Evolutionary conservation across 2,888 invertebrate species (phyloP), one percentile per base, ranked within the genome.

Genomic region (Harpalus rubripes): DNA sequence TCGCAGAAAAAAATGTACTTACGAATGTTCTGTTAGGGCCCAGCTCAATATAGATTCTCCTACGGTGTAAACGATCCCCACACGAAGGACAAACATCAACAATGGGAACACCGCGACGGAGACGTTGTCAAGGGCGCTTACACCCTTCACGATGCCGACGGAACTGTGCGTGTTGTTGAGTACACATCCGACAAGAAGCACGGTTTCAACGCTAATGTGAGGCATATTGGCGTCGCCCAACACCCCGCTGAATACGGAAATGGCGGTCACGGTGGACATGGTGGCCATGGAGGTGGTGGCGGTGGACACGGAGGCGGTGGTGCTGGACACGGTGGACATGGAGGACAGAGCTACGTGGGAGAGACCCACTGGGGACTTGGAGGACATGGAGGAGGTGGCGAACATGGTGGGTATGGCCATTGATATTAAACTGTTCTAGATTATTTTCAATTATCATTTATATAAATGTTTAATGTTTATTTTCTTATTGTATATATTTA

Each of bases 201-300:
- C 32, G 90, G 90, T 16, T 90, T 90, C 87, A 89, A 89, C 83
- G 90, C 90, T 16, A 88, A 89, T 32, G 90, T 90, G 0, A 87
- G 88, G 68, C 88, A 88, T 84, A 88, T 89, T 10, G 90, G 90
- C 32, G 89, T 89, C 86, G 89, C 89, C 32, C 87, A 87, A 59
- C 90, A 90, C 86, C 90, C 90, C 91, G 79, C 98, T 91, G 0
- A 98, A 7, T 81, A 81, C 22, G 63, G 63, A 32, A 32, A 32
- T 32, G 32, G 32, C 16, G 18, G 12, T 26, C 56, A 58, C 6
- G 63, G 63, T 63, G 63, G 56, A 39, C 52, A 52, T 12, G 52
- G 52, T 56, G 76, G 76, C 1, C 52, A 52, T 7, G 52, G 52
- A 22, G 12, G 63, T 12, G 26, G 10, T 8, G 26, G 63, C 22